Conservation (phyloP, 2,797 vertebrate species). For the Alauda arvensis region DNA sequence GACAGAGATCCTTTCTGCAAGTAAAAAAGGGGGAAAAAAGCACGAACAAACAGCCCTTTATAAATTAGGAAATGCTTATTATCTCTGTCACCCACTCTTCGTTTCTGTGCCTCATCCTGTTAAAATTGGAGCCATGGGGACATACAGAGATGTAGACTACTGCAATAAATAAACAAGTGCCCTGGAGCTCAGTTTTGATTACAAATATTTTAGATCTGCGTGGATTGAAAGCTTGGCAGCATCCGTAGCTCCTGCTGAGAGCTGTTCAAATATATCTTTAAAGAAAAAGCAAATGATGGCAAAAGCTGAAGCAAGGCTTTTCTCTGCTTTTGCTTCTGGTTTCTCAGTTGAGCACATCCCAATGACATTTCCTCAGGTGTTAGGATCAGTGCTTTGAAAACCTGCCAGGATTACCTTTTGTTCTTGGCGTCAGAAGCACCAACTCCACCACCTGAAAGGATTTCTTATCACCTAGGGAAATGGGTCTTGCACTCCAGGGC, state of each 20-base stretch:
- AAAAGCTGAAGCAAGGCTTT: background rate
- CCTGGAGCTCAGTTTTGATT: background rate
- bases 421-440: background rate
- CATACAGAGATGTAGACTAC: background rate
- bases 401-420: background rate
- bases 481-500: background rate
- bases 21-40: background rate
- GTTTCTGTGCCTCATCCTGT: background rate
- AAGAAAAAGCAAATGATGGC: background rate
- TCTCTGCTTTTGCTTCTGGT: rapidly evolving
- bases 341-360: background rate
- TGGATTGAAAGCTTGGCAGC: background rate
- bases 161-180: background rate
- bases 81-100: background rate
- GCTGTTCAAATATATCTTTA: background rate
- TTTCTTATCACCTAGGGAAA: background rate
- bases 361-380: background rate
- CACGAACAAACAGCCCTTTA: background rate
- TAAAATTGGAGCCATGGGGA: background rate
- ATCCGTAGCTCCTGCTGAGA: background rate
- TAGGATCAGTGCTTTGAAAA: background rate
- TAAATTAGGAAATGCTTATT: constrained; percentile 10
- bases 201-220: constrained; percentile 7
- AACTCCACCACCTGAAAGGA: background rate
- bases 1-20: background rate